Evolutionary conservation across 2,113 vertebrate species (phyloP), one percentile per base, ranked within the genome.

Genomic region (Nibea coibor): DNA sequence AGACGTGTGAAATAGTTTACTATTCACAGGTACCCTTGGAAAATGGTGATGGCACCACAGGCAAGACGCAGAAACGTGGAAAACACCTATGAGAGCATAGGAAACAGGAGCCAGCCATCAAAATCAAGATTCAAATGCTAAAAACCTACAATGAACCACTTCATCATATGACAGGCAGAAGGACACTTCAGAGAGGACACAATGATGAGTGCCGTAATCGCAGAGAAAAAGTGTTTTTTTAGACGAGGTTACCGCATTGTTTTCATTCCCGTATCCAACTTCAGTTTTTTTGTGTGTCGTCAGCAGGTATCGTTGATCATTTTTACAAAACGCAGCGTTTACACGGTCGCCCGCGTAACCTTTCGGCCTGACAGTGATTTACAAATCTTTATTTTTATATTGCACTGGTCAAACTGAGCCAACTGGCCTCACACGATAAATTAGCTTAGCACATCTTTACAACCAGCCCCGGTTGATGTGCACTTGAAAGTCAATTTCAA

Each of bases 401-500:
- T 24, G 39, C 35, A 80, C 15, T 9, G 24, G 22, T 47, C 48
- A 56, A 7, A 56, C 31, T 35, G 45, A 53, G 51, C 16, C 63
- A 16, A 0, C 68, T 54, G n/a, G 71, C 45, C 57, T 75, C 48
- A 45, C 22, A 24, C 26, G 4, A 73, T 9, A 59, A 56, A 69
- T 80, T 45, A 58, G 58, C 19, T 45, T 54, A 56, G 70, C 54
- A 48, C 59, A 45, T 72, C 77, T 79, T 82, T 48, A 75, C 72
- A 26, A 66, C 12, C 57, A 67, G 54, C 20, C 62, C 10, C 56
- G 15, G 20, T 31, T 75, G 61, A 74, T 66, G 47, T 57, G 64
- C 0, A 14, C 48, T 80, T 42, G 54, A 43, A 74, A 85, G 80
- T 82, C 63, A 63, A 78, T 87, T 88, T 78, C 54, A 71, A 79